These are phyloP conservation scores for Saxicola maurus DNA, from an alignment of 2,797 vertebrate species.

Conservation along the genomic window DNA sequence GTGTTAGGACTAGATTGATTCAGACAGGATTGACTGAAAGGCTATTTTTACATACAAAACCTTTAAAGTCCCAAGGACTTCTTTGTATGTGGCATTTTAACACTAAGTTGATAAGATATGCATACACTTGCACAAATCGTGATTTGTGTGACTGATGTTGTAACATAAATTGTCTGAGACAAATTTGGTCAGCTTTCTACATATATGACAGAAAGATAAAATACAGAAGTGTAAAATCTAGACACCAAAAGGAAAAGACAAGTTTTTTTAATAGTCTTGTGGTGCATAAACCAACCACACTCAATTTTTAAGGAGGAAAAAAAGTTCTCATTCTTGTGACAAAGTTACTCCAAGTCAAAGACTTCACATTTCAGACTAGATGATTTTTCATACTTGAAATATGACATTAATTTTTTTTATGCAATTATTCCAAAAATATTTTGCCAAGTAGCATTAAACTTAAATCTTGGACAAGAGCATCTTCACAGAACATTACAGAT, in stretches of 20 bases:
- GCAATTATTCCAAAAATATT: not conserved
- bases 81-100: not conserved
- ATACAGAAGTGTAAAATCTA: not conserved
- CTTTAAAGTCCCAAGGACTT: not conserved
- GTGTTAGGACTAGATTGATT: not conserved
- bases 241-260: not conserved
- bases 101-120: not conserved
- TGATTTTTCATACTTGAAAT: not conserved
- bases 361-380: not conserved
- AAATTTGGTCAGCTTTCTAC: not conserved
- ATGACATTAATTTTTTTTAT: not conserved
- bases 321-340: not conserved
- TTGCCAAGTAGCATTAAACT: not conserved
- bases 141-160: not conserved
- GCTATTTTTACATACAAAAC: not conserved
- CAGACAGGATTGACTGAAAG: not conserved
- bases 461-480: not conserved
- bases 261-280: not conserved
- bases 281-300: not conserved
- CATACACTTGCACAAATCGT: not conserved
- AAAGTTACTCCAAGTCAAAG: not conserved
- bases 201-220: not conserved
- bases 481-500: not conserved
- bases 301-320: not conserved
- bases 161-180: not conserved